Evolutionary conservation across 2,888 invertebrate genomes (phyloP), one percentile per base, ranked within the genome.

Genomic region (Lathronympha strigana): DNA sequence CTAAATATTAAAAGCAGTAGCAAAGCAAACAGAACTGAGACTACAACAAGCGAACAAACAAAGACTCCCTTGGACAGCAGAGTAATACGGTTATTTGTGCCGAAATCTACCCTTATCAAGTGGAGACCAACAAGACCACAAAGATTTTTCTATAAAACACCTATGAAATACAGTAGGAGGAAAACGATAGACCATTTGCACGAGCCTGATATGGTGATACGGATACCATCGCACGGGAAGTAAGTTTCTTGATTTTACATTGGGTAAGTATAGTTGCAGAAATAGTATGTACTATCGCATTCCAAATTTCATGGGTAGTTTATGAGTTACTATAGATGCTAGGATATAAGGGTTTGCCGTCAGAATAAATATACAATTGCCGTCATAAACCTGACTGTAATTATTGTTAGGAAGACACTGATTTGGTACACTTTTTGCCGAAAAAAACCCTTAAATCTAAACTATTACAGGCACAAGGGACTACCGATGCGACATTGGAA

Each of bases 401-500:
- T n/a, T n/a, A n/a, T n/a, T n/a, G n/a, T n/a, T n/a, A n/a, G n/a
- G n/a, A n/a, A n/a, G n/a, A n/a, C n/a, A n/a, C n/a, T n/a, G n/a
- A n/a, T n/a, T n/a, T n/a, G n/a, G n/a, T n/a, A n/a, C n/a, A 28
- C 4, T 8, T 28, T 1, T 28, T 8, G 28, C 5, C 4, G 1
- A 8, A 8, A 31, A 8, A 31, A 3, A 13, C 21, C 1, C 9
- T 13, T 4, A 9, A 5, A n/a, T 33, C 8, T 53, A 4, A 4
- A 15, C n/a, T 31, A 43, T 19, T 15, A 23, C 40, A 62, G 61
- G 23, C 33, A 23, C 33, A 33, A 25, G 23, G 43, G 45, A 23
- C 23, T 62, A 13, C 53, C 53, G 17, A 62, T 62, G 53, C 53
- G 61, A 17, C 33, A 53, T 43, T 62, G 61, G 61, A 11, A 43